Evolutionary conservation across 2,797 vertebrate species (phyloP).

Genomic region (Novumbra hubbsi): DNA sequence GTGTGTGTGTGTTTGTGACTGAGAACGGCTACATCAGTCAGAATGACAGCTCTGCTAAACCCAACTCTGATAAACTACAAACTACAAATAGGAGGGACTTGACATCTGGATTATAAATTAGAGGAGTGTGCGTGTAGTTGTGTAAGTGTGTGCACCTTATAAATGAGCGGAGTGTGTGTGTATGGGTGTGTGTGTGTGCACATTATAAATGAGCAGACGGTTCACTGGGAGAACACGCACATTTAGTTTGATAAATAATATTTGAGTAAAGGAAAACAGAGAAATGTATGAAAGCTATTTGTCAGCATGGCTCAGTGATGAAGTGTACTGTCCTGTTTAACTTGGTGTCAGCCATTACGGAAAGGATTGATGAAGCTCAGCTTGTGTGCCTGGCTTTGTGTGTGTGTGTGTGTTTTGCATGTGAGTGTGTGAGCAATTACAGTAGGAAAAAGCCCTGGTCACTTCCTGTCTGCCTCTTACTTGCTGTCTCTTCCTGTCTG

Average conservation of each 20-base stretch:
- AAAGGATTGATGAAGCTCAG: conserved; percentile 7
- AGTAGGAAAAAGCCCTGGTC: too few relatives aligned
- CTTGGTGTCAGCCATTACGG: conserved; percentile 68
- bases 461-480: too few relatives aligned
- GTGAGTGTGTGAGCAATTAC: too few relatives aligned
- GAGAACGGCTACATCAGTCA: conserved; percentile 62
- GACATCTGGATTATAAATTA: not conserved
- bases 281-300: conserved; percentile 68
- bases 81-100: too few relatives aligned
- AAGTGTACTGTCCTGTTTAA: conserved; percentile 65
- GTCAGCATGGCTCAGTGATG: conserved; percentile 55
- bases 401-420: too few relatives aligned
- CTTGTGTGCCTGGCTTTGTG: too few relatives aligned
- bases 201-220: conserved; percentile 25
- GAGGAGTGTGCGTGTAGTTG: conserved; percentile 3
- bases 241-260: conserved; percentile 67
- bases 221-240: conserved; percentile 67
- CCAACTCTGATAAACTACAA: too few relatives aligned
- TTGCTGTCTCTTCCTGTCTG: too few relatives aligned
- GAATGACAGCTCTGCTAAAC: not conserved
- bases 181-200: conserved; percentile 17
- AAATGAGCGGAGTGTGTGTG: conserved; percentile 11
- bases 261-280: conserved; percentile 11
- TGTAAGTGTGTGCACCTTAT: conserved; percentile 19
- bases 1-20: conserved; percentile 50